Evolutionary conservation across 2,888 invertebrate species (phyloP).

Genomic region (Oligia fasciuncula): DNA sequence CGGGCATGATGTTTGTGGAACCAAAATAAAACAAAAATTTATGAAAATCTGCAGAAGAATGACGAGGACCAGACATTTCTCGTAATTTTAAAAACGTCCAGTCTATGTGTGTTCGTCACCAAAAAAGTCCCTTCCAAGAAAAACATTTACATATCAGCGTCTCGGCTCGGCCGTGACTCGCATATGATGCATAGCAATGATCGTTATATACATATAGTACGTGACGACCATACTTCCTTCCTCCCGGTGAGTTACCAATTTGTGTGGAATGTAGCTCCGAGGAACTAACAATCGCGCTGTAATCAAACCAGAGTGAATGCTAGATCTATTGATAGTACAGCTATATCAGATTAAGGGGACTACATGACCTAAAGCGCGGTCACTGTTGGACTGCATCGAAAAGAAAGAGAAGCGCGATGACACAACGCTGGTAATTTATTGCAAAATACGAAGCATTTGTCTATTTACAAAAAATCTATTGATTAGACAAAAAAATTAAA

Average conservation of each 20-base stretch:
- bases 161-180: conserved; percentile 19
- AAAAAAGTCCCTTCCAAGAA: conserved; percentile 22
- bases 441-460: too few species aligned
- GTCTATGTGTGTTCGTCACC: neutral
- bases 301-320: conserved; percentile 5
- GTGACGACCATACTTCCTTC: conserved; percentile 56
- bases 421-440: too few species aligned
- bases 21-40: too few species aligned
- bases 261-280: conserved; percentile 11
- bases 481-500: too few species aligned
- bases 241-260: conserved; percentile 23
- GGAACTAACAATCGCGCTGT: neutral
- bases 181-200: conserved; percentile 46
- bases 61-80: too few species aligned
- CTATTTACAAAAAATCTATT: too few species aligned
- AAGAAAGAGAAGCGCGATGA: too few species aligned
- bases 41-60: too few species aligned
- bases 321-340: neutral
- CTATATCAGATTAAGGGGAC: neutral
- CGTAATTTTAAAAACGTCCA: too few species aligned
- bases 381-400: too few species aligned
- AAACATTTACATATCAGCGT: conserved; percentile 11
- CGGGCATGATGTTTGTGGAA: too few species aligned
- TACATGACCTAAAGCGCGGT: too few species aligned
- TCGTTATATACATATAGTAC: conserved; percentile 13